Base-by-base conservation (phyloP, 1,140 invertebrate genomes). In the Planococcus citri region DNA sequence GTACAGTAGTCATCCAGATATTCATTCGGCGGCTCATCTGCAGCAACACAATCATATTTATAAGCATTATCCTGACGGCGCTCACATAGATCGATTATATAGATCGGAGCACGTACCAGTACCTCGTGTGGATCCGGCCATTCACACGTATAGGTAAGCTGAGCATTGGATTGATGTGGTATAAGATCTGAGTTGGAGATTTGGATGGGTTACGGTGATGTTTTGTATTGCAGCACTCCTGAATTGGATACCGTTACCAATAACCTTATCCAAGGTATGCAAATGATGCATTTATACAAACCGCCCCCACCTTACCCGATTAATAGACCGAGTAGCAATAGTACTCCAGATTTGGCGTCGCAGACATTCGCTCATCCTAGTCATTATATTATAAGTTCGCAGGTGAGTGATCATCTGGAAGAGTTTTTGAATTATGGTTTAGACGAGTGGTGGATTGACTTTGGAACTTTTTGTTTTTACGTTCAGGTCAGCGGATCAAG, bases 261-360 rank as follows among this genome's bases (percentile, higher is more conserved):
- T 51, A 73, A 76, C 71, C 71, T 83, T 71, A 75, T 78, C 25
- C 80, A 82, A 71, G 79, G 79, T 51, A 75, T 86, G 70, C 84
- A 85, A 37, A 82, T 87, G 73, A 79, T 88, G 60, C 87, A 88
- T 73, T 80, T 90, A 10, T 88, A 86, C 75, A 92, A 92, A 78
- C 89, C 86, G 0, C 91, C 90, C 0, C 90, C 90, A 0, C 90
- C 91, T 0, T 92, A 92, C 78, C 88, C 88, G 0, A 84, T 85
- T 0, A 84, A 83, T 74, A 80, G 87, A 1, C 80, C 87, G 22
- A 88, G 86, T 71, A 90, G 86, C 57, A 87, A 86, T 72, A 90
- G 88, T 8, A 92, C 89, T 0, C 91, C 90, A 0, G 90, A 92
- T 79, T 78, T 92, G 68, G 89, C 90, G 27, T 75, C 74, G 17